phyloP scores from a whole-genome alignment of 2,113 vertebrate genomes.

The Tyto alba region DNA sequence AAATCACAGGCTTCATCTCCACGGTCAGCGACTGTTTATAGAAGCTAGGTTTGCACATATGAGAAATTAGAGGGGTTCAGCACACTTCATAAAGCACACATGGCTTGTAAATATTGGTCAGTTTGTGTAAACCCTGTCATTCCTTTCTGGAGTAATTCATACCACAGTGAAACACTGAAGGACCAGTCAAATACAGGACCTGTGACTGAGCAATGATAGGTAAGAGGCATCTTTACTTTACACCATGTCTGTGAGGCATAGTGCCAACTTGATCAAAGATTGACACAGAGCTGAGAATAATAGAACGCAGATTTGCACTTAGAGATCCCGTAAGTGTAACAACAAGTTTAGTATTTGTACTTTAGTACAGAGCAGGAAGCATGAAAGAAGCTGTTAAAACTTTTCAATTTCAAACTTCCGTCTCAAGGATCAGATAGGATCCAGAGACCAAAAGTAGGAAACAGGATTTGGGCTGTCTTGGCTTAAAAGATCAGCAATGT shows the following conservation, averaged over 20 bases:
- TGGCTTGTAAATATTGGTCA: background rate
- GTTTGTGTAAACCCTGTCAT: background rate
- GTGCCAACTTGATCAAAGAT: background rate
- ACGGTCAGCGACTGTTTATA: background rate
- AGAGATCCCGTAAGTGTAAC: accelerated
- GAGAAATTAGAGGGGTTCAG: background rate
- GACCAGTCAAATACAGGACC: background rate
- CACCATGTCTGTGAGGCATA: background rate
- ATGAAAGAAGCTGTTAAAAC: background rate
- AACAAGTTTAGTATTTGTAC: background rate
- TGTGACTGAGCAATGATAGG: background rate
- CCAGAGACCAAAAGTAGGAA: background rate
- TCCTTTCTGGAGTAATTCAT: background rate
- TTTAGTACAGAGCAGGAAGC: background rate
- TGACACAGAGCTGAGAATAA: background rate
- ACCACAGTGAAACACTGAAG: background rate
- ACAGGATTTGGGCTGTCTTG: background rate
- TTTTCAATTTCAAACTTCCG: background rate
- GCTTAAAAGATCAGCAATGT: background rate
- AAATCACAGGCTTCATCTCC: background rate
- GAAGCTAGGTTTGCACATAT: background rate
- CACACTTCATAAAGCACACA: background rate
- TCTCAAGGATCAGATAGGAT: background rate
- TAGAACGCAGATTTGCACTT: background rate
- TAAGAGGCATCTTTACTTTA: background rate